Evolutionary conservation across 2,113 vertebrate genomes (phyloP).

Genomic region (Trichomycterus rosablanca): DNA sequence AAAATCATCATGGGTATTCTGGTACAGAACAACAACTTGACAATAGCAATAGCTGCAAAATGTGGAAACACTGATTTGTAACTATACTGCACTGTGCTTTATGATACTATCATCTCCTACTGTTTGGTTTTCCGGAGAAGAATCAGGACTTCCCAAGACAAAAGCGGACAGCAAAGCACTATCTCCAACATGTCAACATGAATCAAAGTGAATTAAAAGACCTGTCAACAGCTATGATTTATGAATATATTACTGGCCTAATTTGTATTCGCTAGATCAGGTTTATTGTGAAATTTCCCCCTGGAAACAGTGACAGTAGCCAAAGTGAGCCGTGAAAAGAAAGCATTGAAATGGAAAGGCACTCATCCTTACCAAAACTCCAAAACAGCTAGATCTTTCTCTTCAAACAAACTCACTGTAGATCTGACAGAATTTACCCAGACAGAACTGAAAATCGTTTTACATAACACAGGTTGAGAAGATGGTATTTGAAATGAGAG

Average conservation of each 20-base stretch:
- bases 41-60: too few relatives aligned
- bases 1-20: too few relatives aligned
- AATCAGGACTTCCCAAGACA: too few relatives aligned
- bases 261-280: constrained; percentile 72
- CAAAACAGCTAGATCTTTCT: neutral
- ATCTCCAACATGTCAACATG: constrained; percentile 64
- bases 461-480: too few relatives aligned
- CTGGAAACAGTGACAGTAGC: constrained; percentile 27
- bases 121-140: too few relatives aligned
- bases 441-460: neutral
- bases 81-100: too few relatives aligned
- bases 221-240: constrained; percentile 69
- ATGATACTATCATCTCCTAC: too few relatives aligned
- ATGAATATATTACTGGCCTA: constrained; percentile 72
- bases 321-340: constrained; percentile 17
- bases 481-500: too few relatives aligned
- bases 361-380: neutral
- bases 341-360: constrained; percentile 6
- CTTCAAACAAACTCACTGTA: neutral
- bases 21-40: too few relatives aligned
- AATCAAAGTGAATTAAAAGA: constrained; percentile 74
- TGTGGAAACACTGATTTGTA: too few relatives aligned
- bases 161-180: too few relatives aligned
- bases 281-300: constrained; percentile 60
- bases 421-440: neutral